Percentiles rank a stretch among this genome's conserved stretches.
Conservation (phyloP, 2,113 vertebrate genomes). For the Rynchops niger region DNA sequence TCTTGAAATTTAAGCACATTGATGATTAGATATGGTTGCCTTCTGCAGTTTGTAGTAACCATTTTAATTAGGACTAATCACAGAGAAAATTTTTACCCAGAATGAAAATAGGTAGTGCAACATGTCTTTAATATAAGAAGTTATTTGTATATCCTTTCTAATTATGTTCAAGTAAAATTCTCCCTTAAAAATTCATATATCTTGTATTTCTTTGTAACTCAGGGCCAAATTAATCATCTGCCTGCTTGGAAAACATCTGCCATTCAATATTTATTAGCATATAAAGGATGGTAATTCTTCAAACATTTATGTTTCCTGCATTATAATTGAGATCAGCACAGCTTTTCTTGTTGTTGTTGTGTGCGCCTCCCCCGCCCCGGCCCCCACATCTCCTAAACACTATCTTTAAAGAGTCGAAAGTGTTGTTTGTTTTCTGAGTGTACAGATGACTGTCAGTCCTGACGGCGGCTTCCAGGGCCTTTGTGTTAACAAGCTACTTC, state of each 20-base stretch:
- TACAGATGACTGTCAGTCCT: slow-evolving; percentile 29
- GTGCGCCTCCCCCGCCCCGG: too few relatives aligned
- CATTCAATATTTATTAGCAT: slow-evolving; percentile 46
- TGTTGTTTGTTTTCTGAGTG: neutral
- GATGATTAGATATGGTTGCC: neutral
- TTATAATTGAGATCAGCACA: neutral
- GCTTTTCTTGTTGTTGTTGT: neutral
- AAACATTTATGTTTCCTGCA: neutral
- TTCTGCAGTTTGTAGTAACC: neutral
- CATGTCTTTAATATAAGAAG: neutral
- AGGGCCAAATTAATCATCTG: slow-evolving; percentile 8
- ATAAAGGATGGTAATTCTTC: neutral
- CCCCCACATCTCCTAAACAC: neutral
- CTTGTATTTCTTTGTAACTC: neutral
- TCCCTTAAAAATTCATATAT: neutral
- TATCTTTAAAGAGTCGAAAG: neutral
- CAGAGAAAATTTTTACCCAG: neutral
- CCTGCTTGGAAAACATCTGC: slow-evolving; percentile 37
- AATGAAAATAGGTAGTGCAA: neutral
- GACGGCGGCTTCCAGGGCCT: slow-evolving; percentile 45
- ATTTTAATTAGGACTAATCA: neutral
- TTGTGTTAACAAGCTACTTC: slow-evolving; percentile 66
- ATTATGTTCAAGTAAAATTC: neutral
- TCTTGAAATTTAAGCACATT: neutral
- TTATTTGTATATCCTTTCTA: neutral